phyloP scores from a whole-genome alignment of 2,888 invertebrate species.

The Papilio demoleus region DNA sequence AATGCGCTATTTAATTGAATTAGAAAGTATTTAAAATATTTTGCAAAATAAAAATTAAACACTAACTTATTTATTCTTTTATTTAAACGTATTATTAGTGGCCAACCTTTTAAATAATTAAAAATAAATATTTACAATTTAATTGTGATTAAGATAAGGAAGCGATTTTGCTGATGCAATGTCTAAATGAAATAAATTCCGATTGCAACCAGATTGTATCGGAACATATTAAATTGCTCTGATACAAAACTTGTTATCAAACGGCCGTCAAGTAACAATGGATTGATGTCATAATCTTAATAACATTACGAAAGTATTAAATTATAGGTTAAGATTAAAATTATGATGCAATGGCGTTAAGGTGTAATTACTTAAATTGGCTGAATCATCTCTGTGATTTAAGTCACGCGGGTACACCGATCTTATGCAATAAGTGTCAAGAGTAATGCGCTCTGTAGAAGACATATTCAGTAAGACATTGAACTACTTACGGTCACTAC shows the following conservation, averaged over 20 bases:
- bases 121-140: background rate
- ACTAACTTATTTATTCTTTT: background rate
- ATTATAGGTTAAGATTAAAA: slow-evolving; percentile 42
- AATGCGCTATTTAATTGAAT: slow-evolving; percentile 31
- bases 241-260: slow-evolving; percentile 30
- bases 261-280: slow-evolving; percentile 30
- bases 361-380: slow-evolving; percentile 47
- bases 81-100: background rate
- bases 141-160: background rate
- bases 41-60: background rate
- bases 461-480: slow-evolving; percentile 10
- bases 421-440: slow-evolving; percentile 46
- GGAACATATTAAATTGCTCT: slow-evolving; percentile 10
- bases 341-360: slow-evolving; percentile 41
- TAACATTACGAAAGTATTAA: slow-evolving; percentile 41
- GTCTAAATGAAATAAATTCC: slow-evolving; percentile 6
- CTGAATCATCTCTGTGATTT: slow-evolving; percentile 59
- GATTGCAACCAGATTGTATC: slow-evolving; percentile 13
- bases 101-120: background rate
- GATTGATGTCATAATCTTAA: slow-evolving; percentile 31
- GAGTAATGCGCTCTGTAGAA: slow-evolving; percentile 43
- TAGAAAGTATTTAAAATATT: slow-evolving; percentile 23
- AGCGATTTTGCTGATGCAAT: background rate
- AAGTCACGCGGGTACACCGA: slow-evolving; percentile 45
- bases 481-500: slow-evolving; percentile 38